A percentile compares a stretch with the other conserved stretches of the same genome.
These are phyloP conservation scores for Siniperca chuatsi DNA, from an alignment of 2,113 vertebrate species.

Conservation along the genomic window DNA sequence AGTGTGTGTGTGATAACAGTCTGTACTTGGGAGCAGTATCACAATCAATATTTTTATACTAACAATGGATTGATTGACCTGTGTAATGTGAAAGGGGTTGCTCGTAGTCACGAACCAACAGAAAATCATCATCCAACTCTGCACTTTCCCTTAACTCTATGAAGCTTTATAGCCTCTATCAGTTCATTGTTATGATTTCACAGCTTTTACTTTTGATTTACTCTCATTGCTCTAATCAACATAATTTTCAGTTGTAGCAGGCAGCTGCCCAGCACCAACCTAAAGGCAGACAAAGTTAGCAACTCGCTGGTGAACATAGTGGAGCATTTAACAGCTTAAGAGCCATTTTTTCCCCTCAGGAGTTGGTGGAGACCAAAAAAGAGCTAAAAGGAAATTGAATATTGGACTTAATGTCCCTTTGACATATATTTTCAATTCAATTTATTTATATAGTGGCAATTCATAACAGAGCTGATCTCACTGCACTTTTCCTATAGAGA, in stretches of 20 bases:
- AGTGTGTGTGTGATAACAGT: neutral
- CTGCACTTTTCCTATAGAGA: too few relatives aligned
- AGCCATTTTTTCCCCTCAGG: neutral
- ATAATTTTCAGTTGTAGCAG: neutral
- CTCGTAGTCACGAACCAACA: too few relatives aligned
- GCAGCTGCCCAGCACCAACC: neutral
- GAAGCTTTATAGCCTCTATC: neutral
- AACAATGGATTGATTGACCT: too few relatives aligned
- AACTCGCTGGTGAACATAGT: neutral
- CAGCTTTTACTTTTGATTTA: neutral
- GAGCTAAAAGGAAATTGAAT: too few relatives aligned
- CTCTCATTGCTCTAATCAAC: neutral
- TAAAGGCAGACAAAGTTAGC: neutral
- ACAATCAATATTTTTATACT: too few relatives aligned
- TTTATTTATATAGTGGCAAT: too few relatives aligned
- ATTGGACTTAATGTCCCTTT: too few relatives aligned
- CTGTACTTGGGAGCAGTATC: neutral
- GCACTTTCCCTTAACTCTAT: neutral
- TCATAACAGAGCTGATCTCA: too few relatives aligned
- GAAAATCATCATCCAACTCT: neutral
- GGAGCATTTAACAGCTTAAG: neutral
- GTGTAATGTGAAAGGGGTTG: too few relatives aligned
- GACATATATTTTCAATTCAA: too few relatives aligned
- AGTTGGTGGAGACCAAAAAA: neutral
- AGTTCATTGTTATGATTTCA: neutral